A percentile compares a stretch with the other conserved stretches of the same genome.
phyloP scores from a whole-genome alignment of 2,888 invertebrate genomes.

The Andrena dorsata region DNA sequence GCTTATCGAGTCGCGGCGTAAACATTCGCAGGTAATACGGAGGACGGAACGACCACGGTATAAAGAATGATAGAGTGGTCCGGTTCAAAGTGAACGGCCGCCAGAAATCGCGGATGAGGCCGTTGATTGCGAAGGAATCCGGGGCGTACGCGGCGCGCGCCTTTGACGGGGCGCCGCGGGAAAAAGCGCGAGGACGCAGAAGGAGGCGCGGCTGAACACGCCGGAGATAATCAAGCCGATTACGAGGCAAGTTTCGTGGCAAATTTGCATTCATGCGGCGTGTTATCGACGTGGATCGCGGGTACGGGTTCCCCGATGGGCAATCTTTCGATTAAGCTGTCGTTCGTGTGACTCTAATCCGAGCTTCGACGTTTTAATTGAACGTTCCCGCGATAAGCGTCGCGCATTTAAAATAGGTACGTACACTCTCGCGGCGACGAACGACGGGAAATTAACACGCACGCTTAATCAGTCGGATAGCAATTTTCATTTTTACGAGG shows the following conservation, averaged over 20 bases:
- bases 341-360: constrained; percentile 44
- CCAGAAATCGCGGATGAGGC: not conserved
- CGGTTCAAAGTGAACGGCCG: not conserved
- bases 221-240: constrained; percentile 44
- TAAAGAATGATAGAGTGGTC: constrained; percentile 12
- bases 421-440: constrained; percentile 8
- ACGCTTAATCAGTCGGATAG: constrained; percentile 30
- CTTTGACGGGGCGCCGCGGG: constrained; percentile 39
- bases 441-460: constrained; percentile 40
- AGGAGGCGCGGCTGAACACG: constrained; percentile 19
- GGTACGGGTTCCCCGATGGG: constrained; percentile 42
- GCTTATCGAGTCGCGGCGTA: constrained; percentile 65
- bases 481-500: constrained; percentile 12
- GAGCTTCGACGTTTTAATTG: constrained; percentile 56
- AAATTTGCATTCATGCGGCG: constrained; percentile 59
- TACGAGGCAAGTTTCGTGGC: constrained; percentile 35
- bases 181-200: not conserved
- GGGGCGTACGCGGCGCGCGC: not conserved
- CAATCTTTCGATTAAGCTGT: constrained; percentile 57
- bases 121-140: constrained; percentile 8
- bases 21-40: constrained; percentile 70
- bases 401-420: constrained; percentile 31
- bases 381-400: constrained; percentile 39
- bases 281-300: constrained; percentile 27
- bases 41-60: constrained; percentile 3